Base-by-base conservation (phyloP, 2,888 invertebrate genomes). In the Caenorhabditis sp. region DNA sequence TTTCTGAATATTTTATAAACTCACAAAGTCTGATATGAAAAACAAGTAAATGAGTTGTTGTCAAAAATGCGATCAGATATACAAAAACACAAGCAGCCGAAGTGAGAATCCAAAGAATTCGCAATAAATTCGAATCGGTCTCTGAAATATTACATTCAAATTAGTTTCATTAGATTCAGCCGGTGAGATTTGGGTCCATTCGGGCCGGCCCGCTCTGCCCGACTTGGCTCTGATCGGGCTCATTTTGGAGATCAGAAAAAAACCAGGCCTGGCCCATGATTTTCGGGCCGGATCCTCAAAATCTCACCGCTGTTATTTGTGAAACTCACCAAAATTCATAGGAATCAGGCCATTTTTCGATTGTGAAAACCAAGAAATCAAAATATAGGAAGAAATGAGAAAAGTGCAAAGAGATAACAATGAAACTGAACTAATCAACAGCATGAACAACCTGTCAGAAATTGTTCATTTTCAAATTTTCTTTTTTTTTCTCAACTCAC, bases 11-110 rank as follows among this genome's bases (percentile, higher is more conserved):
- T 10, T 12, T 63, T 23, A 21, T 19, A 21, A 2, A 58, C 78
- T 67, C 43, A 80, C 83, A 69, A 10, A 84, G 66, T 65, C 67
- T 69, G 26, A 79, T 54, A 59, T 84, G 84, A 54, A 84, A 84
- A 31, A 58, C 55, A n/a, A 83, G 72, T 17, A 84, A 58, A 64
- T 84, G 84, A 26, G 61, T 21, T 10, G 82, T 81, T 14, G 78
- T 74, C 3, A 27, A 19, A 17, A 43, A n/a, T 12, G 61, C n/a
- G 1, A 66, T 12, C 12, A 43, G 51, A 24, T 67, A 69, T 1
- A 75, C 23, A 12, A 60, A 23, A n/a, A 69, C 58, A 21, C 55
- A 62, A 21, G 31, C 6, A 26, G 64, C n/a, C 12, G 58, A 58
- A 21, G 21, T 27, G 21, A 67, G 17, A 5, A 70, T 31, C 69